Percentiles rank a stretch among this genome's conserved stretches.
These are phyloP conservation scores for Agriotes lineatus DNA, from an alignment of 2,888 invertebrate species.

Conservation along the genomic window DNA sequence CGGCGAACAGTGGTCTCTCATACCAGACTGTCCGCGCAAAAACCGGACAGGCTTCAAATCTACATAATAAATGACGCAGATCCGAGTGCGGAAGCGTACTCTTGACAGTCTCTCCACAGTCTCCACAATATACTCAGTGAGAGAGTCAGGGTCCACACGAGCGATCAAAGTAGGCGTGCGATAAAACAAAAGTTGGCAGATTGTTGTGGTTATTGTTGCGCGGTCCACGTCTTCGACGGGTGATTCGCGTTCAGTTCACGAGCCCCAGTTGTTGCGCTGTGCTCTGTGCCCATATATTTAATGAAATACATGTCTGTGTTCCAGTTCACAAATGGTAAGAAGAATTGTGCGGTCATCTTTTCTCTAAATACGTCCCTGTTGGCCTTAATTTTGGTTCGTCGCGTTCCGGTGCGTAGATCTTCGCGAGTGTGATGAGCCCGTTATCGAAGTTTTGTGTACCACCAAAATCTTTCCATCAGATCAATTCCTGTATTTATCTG, in stretches of 20 bases:
- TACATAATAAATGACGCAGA: not conserved
- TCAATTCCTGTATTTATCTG: slow-evolving; percentile 19
- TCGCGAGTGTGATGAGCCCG: too few relatives aligned
- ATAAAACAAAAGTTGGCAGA: slow-evolving; percentile 5
- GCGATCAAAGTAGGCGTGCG: not conserved
- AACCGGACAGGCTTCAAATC: too few relatives aligned
- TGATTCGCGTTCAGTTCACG: slow-evolving; percentile 36
- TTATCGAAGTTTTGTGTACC: too few relatives aligned
- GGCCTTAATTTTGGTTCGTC: slow-evolving; percentile 46
- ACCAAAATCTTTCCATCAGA: too few relatives aligned
- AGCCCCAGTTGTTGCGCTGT: slow-evolving; percentile 30
- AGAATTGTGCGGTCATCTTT: slow-evolving; percentile 60
- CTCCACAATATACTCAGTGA: not conserved
- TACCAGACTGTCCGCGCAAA: too few relatives aligned
- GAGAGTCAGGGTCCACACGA: not conserved
- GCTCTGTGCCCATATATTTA: too few relatives aligned
- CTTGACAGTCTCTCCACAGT: too few relatives aligned
- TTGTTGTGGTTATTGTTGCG: slow-evolving; percentile 12
- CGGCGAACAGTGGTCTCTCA: too few relatives aligned
- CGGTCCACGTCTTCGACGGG: slow-evolving; percentile 25
- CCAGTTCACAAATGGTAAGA: slow-evolving; percentile 58
- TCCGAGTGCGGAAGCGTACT: not conserved
- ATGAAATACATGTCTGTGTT: too few relatives aligned
- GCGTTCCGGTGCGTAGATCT: too few relatives aligned
- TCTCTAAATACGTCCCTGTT: slow-evolving; percentile 59